These are phyloP conservation scores for Semicossyphus pulcher DNA, from an alignment of 2,113 vertebrate genomes.

Conservation along the genomic window DNA sequence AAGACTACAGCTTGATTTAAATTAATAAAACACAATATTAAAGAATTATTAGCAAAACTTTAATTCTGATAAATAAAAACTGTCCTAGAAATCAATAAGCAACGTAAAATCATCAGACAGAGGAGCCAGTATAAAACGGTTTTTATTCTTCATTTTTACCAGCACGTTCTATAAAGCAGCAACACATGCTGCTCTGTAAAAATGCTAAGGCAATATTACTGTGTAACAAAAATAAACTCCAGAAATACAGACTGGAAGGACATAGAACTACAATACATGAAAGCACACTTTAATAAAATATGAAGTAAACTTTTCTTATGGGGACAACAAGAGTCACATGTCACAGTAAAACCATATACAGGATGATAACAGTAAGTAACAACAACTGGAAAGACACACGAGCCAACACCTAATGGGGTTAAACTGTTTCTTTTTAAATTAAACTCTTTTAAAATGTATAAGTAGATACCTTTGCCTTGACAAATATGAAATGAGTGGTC, in stretches of 20 bases:
- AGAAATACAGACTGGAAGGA: not conserved
- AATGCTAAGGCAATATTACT: slow-evolving; percentile 38
- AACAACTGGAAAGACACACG: not conserved
- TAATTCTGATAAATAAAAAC: too few species aligned
- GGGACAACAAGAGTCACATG: not conserved
- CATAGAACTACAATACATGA: not conserved
- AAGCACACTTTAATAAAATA: not conserved
- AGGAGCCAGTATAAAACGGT: slow-evolving; percentile 15
- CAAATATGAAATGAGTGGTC: not conserved
- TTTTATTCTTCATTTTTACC: slow-evolving; percentile 66
- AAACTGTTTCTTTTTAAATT: not conserved
- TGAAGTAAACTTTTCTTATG: not conserved
- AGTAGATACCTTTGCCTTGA: not conserved
- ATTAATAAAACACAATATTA: too few species aligned
- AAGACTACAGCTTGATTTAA: too few species aligned
- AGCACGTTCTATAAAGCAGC: slow-evolving; percentile 22
- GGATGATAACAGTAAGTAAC: slow-evolving; percentile 9
- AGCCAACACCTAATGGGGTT: not conserved
- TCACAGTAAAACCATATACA: slow-evolving; percentile 13
- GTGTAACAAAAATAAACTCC: slow-evolving; percentile 42
- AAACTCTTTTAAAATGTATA: not conserved
- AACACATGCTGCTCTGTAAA: slow-evolving; percentile 37
- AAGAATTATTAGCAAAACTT: too few species aligned
- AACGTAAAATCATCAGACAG: too few species aligned
- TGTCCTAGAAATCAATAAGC: too few species aligned